Evolutionary conservation across 2,888 invertebrate species (phyloP), one percentile per base, ranked within the genome.

Genomic region (Sycophila texana): DNA sequence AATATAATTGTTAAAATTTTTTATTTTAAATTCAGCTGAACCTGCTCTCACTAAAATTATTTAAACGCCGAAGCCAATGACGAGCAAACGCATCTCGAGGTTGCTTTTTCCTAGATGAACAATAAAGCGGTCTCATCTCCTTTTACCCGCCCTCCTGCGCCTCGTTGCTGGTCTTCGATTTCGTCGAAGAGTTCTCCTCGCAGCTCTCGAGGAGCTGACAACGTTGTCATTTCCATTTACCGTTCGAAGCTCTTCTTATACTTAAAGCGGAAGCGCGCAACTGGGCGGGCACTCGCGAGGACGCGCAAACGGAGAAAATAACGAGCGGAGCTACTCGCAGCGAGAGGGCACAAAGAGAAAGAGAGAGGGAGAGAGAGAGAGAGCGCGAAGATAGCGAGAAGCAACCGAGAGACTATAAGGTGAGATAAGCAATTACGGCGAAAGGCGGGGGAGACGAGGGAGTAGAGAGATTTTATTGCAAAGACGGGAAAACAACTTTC

Each of bases 351-450:
- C 18, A 18, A n/a, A 65, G 18, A 47, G 47, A 58, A 57, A 20
- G 26, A 16, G 12, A 14, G 30, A 20, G n/a, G n/a, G n/a, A n/a
- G n/a, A n/a, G n/a, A n/a, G n/a, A n/a, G n/a, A n/a, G n/a, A n/a
- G n/a, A n/a, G n/a, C n/a, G n/a, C n/a, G n/a, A n/a, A n/a, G 20
- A 55, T 20, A 47, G 58, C 20, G 16, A 22, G 20, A 39, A 20
- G 30, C 13, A 12, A 68, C 7, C 26, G 26, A 26, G 26, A 26
- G 26, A 26, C 16, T 12, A 12, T 12, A 60, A 22, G 26, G 26
- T 68, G n/a, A 49, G 72, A 75, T 72, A 74, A 74, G 79, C 70
- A 79, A 79, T 79, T 74, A 74, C 71, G 18, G 7, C 2, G 20
- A 51, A 53, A 39, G 51, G 58, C 0, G 16, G 53, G 12, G 70